A percentile compares a stretch with the other conserved stretches of the same genome.
phyloP scores from a whole-genome alignment of 2,797 vertebrate genomes.

The Luscinia luscinia region DNA sequence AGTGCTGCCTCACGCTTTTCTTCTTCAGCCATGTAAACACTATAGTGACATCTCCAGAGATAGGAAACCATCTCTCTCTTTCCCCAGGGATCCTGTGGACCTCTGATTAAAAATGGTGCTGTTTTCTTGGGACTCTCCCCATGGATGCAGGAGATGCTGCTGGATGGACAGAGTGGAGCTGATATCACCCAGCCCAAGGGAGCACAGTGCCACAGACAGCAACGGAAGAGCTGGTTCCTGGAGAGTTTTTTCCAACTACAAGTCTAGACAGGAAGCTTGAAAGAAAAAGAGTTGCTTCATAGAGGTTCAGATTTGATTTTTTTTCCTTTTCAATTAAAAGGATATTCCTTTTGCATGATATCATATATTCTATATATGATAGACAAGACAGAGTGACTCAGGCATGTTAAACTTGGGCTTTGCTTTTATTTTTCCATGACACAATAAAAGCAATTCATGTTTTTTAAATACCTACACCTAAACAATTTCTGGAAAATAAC shows the following conservation, averaged over 20 bases:
- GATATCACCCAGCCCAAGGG: neutral
- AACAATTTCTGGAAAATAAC: neutral
- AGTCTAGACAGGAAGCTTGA: constrained; percentile 72
- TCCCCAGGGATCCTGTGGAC: neutral
- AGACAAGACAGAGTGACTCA: neutral
- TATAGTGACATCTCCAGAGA: constrained; percentile 3
- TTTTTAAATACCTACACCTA: neutral
- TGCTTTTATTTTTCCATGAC: neutral
- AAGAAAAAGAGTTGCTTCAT: constrained; percentile 25
- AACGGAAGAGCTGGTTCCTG: neutral
- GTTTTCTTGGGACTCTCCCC: neutral
- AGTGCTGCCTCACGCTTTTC: neutral
- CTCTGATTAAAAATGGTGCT: neutral
- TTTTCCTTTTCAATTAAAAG: constrained; percentile 12
- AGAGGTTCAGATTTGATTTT: neutral
- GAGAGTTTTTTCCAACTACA: constrained; percentile 8
- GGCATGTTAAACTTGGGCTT: neutral
- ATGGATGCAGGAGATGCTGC: neutral
- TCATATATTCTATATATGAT: constrained; percentile 3
- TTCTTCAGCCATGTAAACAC: neutral
- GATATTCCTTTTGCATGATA: constrained; percentile 20
- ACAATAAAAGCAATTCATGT: neutral
- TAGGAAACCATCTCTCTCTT: neutral
- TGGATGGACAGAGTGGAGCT: accelerated
- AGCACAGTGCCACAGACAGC: neutral